A percentile compares a stretch with the other conserved stretches of the same genome.
phyloP scores from a whole-genome alignment of 2,113 vertebrate genomes.

The Leiothrix lutea region DNA sequence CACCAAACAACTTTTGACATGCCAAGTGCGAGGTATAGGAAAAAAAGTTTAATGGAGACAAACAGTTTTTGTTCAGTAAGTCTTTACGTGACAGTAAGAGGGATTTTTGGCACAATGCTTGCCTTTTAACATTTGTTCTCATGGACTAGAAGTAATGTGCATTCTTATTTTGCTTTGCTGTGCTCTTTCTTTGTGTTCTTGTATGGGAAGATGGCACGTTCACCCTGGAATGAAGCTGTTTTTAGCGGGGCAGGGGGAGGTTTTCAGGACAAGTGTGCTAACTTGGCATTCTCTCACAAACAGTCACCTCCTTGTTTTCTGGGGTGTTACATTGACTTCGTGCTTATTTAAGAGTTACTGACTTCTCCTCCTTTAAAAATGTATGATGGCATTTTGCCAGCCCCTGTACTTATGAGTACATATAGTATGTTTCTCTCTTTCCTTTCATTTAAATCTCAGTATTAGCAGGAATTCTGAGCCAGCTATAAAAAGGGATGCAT shows the following conservation, averaged over 20 bases:
- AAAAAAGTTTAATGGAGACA: constrained; percentile 34
- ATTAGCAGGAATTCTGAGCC: not conserved
- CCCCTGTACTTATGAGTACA: not conserved
- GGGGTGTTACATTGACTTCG: not conserved
- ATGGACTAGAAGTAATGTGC: not conserved
- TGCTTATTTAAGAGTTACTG: not conserved
- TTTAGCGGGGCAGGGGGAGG: not conserved
- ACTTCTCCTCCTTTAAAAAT: not conserved
- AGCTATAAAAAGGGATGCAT: not conserved
- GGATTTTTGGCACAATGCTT: constrained; percentile 28
- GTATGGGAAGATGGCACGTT: not conserved
- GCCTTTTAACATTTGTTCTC: constrained; percentile 44
- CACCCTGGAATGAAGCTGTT: not conserved
- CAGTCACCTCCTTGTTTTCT: not conserved
- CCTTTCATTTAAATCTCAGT: not conserved
- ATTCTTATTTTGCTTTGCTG: constrained; percentile 24
- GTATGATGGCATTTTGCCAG: not conserved
- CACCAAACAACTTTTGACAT: not conserved
- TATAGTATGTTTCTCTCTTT: not conserved
- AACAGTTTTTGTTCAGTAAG: constrained; percentile 39
- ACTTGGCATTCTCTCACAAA: not conserved
- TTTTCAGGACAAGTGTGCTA: not conserved
- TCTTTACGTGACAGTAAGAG: constrained; percentile 32
- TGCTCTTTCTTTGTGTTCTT: constrained; percentile 11
- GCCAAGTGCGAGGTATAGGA: constrained; percentile 1